phyloP scores from a whole-genome alignment of 2,113 vertebrate genomes.

The Coreoperca whiteheadi region DNA sequence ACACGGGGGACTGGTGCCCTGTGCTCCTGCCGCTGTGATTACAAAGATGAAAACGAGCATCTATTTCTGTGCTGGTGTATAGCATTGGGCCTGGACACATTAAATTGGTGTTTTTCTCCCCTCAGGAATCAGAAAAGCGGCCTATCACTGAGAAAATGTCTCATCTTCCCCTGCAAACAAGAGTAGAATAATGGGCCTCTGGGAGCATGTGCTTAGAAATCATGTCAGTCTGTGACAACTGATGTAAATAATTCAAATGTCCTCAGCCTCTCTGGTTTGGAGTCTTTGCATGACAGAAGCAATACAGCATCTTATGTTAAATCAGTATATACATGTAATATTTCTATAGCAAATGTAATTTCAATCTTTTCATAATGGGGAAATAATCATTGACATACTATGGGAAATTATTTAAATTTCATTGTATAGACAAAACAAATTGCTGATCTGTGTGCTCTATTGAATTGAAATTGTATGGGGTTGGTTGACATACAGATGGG shows the following conservation, averaged over 20 bases:
- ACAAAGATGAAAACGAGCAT: slow-evolving; percentile 93
- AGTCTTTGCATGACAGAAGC: slow-evolving; percentile 36
- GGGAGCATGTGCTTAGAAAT: slow-evolving; percentile 65
- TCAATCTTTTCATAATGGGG: slow-evolving; percentile 25
- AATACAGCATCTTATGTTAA: slow-evolving; percentile 39
- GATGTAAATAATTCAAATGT: slow-evolving; percentile 75
- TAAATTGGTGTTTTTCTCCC: slow-evolving; percentile 88
- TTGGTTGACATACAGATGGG: slow-evolving; percentile 53
- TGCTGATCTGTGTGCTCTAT: slow-evolving; percentile 31
- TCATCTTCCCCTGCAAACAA: slow-evolving; percentile 62
- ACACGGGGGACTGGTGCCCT: slow-evolving; percentile 91
- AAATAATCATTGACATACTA: slow-evolving; percentile 25
- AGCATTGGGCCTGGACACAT: slow-evolving; percentile 85
- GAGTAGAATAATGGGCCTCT: slow-evolving; percentile 64
- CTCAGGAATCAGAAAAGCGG: slow-evolving; percentile 54
- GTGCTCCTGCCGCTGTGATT: slow-evolving; percentile 92
- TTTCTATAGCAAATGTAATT: slow-evolving; percentile 44
- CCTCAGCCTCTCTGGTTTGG: slow-evolving; percentile 36
- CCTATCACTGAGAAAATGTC: slow-evolving; percentile 62
- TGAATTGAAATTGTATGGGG: slow-evolving; percentile 56
- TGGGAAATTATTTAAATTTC: slow-evolving; percentile 46
- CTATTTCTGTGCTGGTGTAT: slow-evolving; percentile 81
- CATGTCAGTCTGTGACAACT: slow-evolving; percentile 53
- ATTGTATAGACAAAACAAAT: slow-evolving; percentile 58
- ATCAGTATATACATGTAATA: slow-evolving; percentile 40